Base-by-base conservation (phyloP, 2,888 invertebrate genomes). In the Cryptocheilus praepositus region DNA sequence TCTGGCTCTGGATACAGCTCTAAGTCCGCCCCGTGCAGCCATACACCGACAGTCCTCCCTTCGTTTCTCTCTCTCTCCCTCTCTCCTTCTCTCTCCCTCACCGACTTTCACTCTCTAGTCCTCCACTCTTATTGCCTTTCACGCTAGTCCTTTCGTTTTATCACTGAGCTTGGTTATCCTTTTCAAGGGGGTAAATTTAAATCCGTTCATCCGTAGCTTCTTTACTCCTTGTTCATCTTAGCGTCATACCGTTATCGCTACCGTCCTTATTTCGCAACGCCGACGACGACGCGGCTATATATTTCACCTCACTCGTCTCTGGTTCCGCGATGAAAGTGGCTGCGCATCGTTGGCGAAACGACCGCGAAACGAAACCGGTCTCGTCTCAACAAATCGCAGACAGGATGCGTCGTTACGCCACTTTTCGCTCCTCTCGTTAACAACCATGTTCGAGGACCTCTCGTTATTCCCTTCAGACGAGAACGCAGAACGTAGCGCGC, bases 1-100 rank as follows among this genome's bases (percentile, higher is more conserved):
- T 80, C 81, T 75, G 71, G 60, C 77, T 74, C 75, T 69, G 64
- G 71, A 78, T 77, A 77, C 77, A 64, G 67, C 59, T 56, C 70
- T 66, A 64, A 70, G 58, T 72, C 58, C 46, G 16, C 28, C 22
- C 25, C 45, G 21, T 28, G 18, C 45, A 45, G n/a, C 15, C 45
- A 43, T 22, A 16, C 1, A 1, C 19, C 15, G 25, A 8, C 43
- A 0, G 11, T 18, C 55, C 13, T n/a, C 11, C 36, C 7, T 22
- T 3, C 52, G 5, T 18, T n/a, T 16, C 22, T 21, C 45, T 45
- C 19, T 49, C 5, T 25, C 11, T 11, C 5, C 13, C n/a, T 13
- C 19, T 22, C 43, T 19, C 15, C n/a, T 52, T 5, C 8, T 22
- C n/a, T 7, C 52, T 13, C 28, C 49, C 43, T 49, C 13, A 11